A percentile compares a stretch with the other conserved stretches of the same genome.
Conservation (phyloP, 2,113 vertebrate species). For the Mesocricetus auratus region DNA sequence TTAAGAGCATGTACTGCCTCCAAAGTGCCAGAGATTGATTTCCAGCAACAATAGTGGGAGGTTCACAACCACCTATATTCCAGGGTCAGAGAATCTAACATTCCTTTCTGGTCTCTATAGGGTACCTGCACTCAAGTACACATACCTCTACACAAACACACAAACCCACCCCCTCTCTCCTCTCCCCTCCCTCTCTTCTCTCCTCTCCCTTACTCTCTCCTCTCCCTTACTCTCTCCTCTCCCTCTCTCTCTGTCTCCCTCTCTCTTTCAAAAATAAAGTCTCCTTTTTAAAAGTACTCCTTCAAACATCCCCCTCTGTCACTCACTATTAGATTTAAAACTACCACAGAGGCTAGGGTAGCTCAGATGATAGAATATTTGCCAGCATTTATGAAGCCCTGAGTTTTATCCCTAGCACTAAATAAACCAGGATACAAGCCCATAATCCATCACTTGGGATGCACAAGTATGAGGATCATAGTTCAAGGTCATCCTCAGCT, state of each 20-base stretch:
- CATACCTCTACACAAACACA: neutral
- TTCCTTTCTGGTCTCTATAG: neutral
- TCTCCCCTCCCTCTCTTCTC: too few relatives aligned
- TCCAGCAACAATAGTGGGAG: neutral
- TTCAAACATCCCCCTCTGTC: neutral
- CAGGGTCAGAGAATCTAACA: neutral
- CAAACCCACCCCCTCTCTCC: neutral
- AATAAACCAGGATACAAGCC: neutral
- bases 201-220: too few relatives aligned
- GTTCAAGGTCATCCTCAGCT: neutral
- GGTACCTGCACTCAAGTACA: neutral
- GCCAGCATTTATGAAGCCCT: neutral
- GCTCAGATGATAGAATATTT: neutral
- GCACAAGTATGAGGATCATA: neutral
- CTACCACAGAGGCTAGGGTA: neutral
- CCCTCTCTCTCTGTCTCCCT: too few relatives aligned
- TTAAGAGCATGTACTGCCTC: neutral
- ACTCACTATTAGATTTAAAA: conserved; percentile 59
- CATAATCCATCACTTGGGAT: neutral
- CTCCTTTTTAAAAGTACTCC: neutral
- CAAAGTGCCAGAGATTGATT: neutral
- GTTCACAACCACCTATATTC: neutral
- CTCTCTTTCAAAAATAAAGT: neutral
- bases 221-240: too few relatives aligned
- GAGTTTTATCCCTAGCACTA: neutral